Base-by-base conservation (phyloP, 2,113 vertebrate genomes). In the Hippocampus mohnikei region DNA sequence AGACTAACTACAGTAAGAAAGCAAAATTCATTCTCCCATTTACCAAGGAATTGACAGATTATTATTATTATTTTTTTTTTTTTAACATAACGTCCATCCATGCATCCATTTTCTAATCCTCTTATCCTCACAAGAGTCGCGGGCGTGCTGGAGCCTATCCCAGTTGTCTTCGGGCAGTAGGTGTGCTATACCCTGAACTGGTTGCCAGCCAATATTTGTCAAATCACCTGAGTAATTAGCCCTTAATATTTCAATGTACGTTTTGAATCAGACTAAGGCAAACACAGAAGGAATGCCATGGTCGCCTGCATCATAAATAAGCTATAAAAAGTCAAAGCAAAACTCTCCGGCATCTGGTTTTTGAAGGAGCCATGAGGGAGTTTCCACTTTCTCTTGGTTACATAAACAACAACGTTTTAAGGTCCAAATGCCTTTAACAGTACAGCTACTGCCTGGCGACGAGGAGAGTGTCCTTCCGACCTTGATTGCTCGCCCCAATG, bases 351-450 rank as follows among this genome's bases (percentile, higher is more conserved):
- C 81, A 88, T 91, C 79, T 81, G 77, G 76, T 85, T 80, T 84
- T 83, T 72, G 81, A 82, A 89, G 75, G 72, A 77, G 79, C 73
- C 80, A 77, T 85, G 52, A 59, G 85, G 86, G 85, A 88, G 80
- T 84, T 77, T 91, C 80, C 20, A 73, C 79, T 88, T 91, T 91
- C 87, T 77, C 76, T 75, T 86, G 80, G 85, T 88, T 88, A 88
- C 74, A 90, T 83, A 92, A 92, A 92, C 88, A 91, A 87, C 76
- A 66, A 79, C 69, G 84, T 80, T 87, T 87, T 81, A 90, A 87
- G 85, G 58, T 76, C 81, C 76, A 87, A 91, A 91, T 90, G 86
- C 75, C 77, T 90, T 90, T 88, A 89, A 80, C 91, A 91, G 91
- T 70, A 79, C 66, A 77, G 84, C 88, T 85, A 84, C 84, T 77